phyloP scores from a whole-genome alignment of 2,113 vertebrate species.

The Dermatemys mawii region DNA sequence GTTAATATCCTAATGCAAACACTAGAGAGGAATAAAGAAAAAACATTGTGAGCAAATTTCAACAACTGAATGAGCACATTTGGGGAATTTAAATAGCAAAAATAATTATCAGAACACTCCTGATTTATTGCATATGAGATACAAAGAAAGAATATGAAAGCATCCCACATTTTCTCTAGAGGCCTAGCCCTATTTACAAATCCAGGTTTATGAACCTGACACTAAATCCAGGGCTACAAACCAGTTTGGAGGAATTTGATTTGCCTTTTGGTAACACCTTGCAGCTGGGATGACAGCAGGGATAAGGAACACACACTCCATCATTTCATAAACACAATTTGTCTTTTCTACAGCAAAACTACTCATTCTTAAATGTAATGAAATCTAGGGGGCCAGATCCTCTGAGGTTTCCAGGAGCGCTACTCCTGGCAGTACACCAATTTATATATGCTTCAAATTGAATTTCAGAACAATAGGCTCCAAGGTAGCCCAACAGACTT shows the following conservation, averaged over 20 bases:
- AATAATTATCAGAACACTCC: not conserved
- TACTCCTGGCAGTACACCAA: not conserved
- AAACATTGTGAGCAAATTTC: not conserved
- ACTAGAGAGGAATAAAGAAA: not conserved
- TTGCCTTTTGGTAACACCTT: not conserved
- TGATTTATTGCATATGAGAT: not conserved
- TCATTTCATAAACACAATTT: not conserved
- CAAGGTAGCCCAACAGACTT: not conserved
- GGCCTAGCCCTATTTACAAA: conserved; percentile 21
- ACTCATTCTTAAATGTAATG: not conserved
- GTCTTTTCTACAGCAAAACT: not conserved
- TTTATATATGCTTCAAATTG: not conserved
- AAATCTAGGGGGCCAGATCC: conserved; percentile 4
- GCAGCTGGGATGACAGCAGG: not conserved
- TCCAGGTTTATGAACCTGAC: conserved; percentile 14
- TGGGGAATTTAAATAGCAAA: not conserved
- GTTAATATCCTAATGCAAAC: not conserved
- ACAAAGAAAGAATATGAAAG: not conserved
- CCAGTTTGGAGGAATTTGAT: conserved; percentile 29
- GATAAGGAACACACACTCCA: not conserved
- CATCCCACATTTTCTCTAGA: not conserved
- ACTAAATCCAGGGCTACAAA: conserved; percentile 49
- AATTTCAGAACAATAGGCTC: conserved; percentile 39
- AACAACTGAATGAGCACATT: not conserved
- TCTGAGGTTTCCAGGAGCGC: conserved; percentile 20